These are phyloP conservation scores for Hydroisotoma schaefferi DNA, from an alignment of 2,888 invertebrate species.

Conservation along the genomic window DNA sequence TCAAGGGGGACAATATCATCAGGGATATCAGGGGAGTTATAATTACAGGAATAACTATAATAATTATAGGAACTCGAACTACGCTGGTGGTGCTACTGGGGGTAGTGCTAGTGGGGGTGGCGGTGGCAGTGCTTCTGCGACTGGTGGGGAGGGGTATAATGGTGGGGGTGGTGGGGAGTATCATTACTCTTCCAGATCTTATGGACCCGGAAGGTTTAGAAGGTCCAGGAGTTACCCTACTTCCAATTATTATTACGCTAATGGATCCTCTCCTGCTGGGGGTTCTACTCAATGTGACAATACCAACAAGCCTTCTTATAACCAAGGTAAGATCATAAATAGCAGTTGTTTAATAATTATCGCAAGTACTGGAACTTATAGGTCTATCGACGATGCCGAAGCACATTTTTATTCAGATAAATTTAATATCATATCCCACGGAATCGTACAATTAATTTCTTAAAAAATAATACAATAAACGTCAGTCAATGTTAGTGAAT, in stretches of 20 bases:
- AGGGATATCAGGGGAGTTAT: conserved; percentile 26
- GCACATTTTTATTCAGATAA: too few relatives aligned
- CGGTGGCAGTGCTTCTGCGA: conserved; percentile 19
- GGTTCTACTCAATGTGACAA: conserved; percentile 37
- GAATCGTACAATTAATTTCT: too few relatives aligned
- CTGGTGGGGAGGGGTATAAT: conserved; percentile 20
- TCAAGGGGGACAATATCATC: conserved; percentile 22
- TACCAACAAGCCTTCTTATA: conserved; percentile 48
- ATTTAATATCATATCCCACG: too few relatives aligned
- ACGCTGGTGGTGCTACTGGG: conserved; percentile 7
- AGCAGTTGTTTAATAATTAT: too few relatives aligned
- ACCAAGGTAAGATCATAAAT: conserved; percentile 49
- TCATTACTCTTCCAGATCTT: conserved; percentile 35
- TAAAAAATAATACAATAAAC: too few relatives aligned
- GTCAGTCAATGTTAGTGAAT: too few relatives aligned
- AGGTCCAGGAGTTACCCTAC: conserved; percentile 46
- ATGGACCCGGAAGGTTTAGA: conserved; percentile 41
- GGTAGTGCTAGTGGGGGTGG: conserved; percentile 15
- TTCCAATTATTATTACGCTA: conserved; percentile 45
- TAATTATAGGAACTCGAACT: conserved; percentile 36
- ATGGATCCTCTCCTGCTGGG: conserved; percentile 38
- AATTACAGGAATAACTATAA: conserved; percentile 46
- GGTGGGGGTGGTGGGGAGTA: conserved; percentile 18
- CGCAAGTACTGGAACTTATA: too few relatives aligned
- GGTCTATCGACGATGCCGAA: too few relatives aligned